phyloP scores from a whole-genome alignment of 2,888 invertebrate genomes.

The Ophion costatus region DNA sequence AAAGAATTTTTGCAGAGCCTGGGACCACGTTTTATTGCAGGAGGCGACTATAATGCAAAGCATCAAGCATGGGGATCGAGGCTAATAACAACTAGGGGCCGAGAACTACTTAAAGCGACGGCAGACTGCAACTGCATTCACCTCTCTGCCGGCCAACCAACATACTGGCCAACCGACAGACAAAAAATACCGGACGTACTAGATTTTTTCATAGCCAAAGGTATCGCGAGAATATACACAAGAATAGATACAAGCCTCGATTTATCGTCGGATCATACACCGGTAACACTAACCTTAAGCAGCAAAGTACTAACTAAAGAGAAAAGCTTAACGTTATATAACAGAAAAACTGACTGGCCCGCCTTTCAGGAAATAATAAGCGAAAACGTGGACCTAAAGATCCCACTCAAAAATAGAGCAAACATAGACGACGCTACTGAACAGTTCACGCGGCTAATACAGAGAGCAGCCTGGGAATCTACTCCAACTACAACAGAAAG shows the following conservation, averaged over 20 bases:
- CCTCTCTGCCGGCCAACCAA: background rate
- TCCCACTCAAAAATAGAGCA: conserved; percentile 57
- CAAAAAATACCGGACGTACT: too few relatives aligned
- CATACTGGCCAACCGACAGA: too few relatives aligned
- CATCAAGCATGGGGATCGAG: conserved; percentile 69
- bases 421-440: conserved; percentile 63
- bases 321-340: too few relatives aligned
- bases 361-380: conserved; percentile 34
- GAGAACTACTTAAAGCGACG: conserved; percentile 46
- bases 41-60: conserved; percentile 68
- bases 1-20: too few relatives aligned
- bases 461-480: conserved; percentile 58
- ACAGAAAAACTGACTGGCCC: too few relatives aligned
- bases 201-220: too few relatives aligned
- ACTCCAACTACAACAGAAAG: conserved; percentile 64
- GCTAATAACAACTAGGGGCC: conserved; percentile 56
- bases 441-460: conserved; percentile 56
- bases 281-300: too few relatives aligned
- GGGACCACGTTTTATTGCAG: conserved; percentile 45
- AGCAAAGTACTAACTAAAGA: too few relatives aligned
- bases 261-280: too few relatives aligned
- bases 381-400: conserved; percentile 50
- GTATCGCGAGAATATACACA: too few relatives aligned
- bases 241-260: too few relatives aligned
- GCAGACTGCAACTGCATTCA: conserved; percentile 10